Conservation (phyloP, 2,888 invertebrate species). For the Anoplius nigerrimus region DNA sequence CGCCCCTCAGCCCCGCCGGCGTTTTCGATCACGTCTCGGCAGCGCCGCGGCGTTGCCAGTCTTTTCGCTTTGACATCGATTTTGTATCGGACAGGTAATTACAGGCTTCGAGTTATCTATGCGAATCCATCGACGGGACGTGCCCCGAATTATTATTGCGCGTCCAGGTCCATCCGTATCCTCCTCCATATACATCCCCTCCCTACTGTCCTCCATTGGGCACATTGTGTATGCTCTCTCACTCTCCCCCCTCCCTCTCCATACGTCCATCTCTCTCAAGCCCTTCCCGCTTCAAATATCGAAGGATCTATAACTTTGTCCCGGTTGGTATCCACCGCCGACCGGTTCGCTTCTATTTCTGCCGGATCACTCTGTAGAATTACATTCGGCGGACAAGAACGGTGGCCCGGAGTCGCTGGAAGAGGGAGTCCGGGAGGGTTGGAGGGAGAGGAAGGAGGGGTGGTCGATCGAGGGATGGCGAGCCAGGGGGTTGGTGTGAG, state of each 20-base stretch:
- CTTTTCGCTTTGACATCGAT: constrained; percentile 62
- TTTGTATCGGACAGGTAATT: constrained; percentile 69
- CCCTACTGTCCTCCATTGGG: constrained; percentile 13
- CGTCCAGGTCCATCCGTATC: constrained; percentile 16
- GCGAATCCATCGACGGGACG: constrained; percentile 55
- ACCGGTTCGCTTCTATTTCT: constrained; percentile 47
- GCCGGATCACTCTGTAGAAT: constrained; percentile 46
- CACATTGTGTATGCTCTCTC: constrained; percentile 5
- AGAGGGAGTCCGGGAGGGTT: neutral
- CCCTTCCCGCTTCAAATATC: constrained; percentile 5
- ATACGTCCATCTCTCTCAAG: neutral
- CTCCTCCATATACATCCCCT: neutral
- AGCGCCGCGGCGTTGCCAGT: constrained; percentile 25
- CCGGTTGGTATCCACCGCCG: constrained; percentile 21
- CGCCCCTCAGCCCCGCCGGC: constrained; percentile 16
- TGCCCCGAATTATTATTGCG: constrained; percentile 60
- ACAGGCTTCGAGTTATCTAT: constrained; percentile 58
- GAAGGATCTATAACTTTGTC: constrained; percentile 2
- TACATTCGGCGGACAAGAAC: constrained; percentile 44
- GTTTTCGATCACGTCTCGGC: constrained; percentile 52
- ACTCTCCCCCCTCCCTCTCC: constrained; percentile 7
- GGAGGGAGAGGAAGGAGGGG: neutral
- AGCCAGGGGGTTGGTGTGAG: constrained; percentile 10
- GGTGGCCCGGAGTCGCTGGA: constrained; percentile 4
- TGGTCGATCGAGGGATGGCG: neutral